A percentile compares a stretch with the other conserved stretches of the same genome.
Evolutionary conservation across 1,140 invertebrate genomes (phyloP).

Genomic region (Drosophila mauritiana): DNA sequence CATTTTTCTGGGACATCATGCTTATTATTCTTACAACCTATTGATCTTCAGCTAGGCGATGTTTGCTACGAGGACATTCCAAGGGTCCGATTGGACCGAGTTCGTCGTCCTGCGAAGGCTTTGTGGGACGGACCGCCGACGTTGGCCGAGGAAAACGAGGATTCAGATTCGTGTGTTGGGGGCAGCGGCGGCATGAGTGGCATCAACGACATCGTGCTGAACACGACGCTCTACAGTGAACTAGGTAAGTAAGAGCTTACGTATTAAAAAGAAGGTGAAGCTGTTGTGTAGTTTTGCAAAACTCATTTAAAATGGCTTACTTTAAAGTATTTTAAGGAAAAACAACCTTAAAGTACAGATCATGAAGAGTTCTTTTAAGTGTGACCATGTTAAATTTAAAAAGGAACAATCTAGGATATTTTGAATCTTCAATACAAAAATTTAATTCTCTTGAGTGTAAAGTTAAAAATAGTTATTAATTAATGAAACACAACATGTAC

Average conservation of each 20-base stretch:
- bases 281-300: conserved; percentile 1
- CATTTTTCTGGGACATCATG: background rate
- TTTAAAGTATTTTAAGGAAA: no score
- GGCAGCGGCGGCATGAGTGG: conserved; percentile 56
- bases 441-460: no score
- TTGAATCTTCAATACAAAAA: no score
- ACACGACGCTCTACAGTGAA: conserved; percentile 81
- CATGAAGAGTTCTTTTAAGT: no score
- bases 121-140: conserved; percentile 83
- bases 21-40: no score
- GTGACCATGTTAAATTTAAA: no score
- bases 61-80: conserved; percentile 82
- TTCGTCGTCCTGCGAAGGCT: conserved; percentile 73
- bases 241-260: conserved; percentile 66
- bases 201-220: conserved; percentile 75
- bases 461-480: no score
- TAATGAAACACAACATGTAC: no score
- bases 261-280: background rate
- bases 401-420: no score
- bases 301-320: background rate
- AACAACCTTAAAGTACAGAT: no score
- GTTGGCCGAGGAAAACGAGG: conserved; percentile 82
- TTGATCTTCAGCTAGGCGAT: conserved; percentile 68
- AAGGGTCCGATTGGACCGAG: conserved; percentile 79
- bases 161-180: conserved; percentile 69